Evolutionary conservation across 1,140 invertebrate genomes (phyloP), one percentile per base, ranked within the genome.

Genomic region (Drosophila sp.): DNA sequence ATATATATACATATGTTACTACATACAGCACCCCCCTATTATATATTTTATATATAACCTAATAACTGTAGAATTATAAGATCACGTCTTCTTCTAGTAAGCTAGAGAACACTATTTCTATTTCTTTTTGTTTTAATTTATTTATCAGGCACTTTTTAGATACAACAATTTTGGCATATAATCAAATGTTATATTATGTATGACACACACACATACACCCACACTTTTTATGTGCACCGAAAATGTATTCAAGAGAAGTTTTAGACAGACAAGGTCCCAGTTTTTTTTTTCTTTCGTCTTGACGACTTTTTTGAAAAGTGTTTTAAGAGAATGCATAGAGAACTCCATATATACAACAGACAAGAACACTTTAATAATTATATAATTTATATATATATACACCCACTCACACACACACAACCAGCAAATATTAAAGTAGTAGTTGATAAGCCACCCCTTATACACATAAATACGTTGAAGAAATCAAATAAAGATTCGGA

Each of bases 401-500:
- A 70, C 44, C 55, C 44, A 72, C 50, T 63, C 35, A 66, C 47
- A 57, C 55, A n/a, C 27, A 30, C 55, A 67, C 57, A 38, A 38
- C 23, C 44, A 27, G 60, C 74, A 75, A 66, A 78, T 81, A 75
- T 86, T 75, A 72, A 56, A 75, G 55, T 86, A 86, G 83, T 86
- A 86, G 83, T 61, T 74, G 47, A 67, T 66, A 87, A 86, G 68
- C 69, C 71, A 82, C 70, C 73, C 25, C 17, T 8, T 25, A 38
- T 38, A 38, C 23, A 10, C 11, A 38, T 38, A 38, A 71, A 78
- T 64, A 87, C 84, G 83, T 87, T 87, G 83, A 87, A 65, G 83
- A 87, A 87, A 87, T 58, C 83, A 87, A 87, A 87, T 87, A 87
- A 87, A 87, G 79, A 87, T 87, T 87, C 76, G 69, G 79, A 86